These are phyloP conservation scores for Tryphoninae sp. DNA, from an alignment of 2,888 invertebrate species.

Conservation along the genomic window DNA sequence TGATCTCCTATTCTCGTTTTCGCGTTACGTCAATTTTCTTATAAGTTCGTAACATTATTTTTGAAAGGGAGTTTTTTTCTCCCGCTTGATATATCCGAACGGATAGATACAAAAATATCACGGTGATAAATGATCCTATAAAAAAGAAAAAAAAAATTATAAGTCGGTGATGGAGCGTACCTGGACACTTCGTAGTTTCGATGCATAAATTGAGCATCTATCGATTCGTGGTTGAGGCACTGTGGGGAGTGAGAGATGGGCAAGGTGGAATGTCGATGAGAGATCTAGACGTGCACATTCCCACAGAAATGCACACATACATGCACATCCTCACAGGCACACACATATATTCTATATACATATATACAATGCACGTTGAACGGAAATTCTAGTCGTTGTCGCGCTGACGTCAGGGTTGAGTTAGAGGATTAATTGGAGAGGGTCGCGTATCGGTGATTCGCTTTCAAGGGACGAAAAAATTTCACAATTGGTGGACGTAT, in stretches of 20 bases:
- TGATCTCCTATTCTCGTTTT: too few species aligned
- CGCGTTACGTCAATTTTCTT: too few species aligned
- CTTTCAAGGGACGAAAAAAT: conserved; percentile 46
- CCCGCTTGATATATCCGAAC: too few species aligned
- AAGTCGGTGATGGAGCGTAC: conserved; percentile 24
- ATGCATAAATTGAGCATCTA: conserved; percentile 63
- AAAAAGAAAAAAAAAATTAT: conserved; percentile 33
- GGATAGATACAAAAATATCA: not conserved
- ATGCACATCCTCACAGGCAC: too few species aligned
- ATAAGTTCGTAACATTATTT: too few species aligned
- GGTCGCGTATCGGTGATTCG: conserved; percentile 16
- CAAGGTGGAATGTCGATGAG: conserved; percentile 35
- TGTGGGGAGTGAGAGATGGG: conserved; percentile 6
- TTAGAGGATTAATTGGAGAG: conserved; percentile 55
- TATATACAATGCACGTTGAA: conserved; percentile 23
- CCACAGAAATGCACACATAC: not conserved
- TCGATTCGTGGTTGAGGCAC: conserved; percentile 46
- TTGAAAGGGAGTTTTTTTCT: too few species aligned
- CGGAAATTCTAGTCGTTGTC: conserved; percentile 47
- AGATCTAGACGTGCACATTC: not conserved
- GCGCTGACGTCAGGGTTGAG: not conserved
- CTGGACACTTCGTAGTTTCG: conserved; percentile 59
- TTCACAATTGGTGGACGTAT: conserved; percentile 41
- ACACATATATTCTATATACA: not conserved
- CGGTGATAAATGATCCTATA: conserved; percentile 17